Conservation (phyloP, 2,888 invertebrate species). For the Cataglyphis albicans region DNA sequence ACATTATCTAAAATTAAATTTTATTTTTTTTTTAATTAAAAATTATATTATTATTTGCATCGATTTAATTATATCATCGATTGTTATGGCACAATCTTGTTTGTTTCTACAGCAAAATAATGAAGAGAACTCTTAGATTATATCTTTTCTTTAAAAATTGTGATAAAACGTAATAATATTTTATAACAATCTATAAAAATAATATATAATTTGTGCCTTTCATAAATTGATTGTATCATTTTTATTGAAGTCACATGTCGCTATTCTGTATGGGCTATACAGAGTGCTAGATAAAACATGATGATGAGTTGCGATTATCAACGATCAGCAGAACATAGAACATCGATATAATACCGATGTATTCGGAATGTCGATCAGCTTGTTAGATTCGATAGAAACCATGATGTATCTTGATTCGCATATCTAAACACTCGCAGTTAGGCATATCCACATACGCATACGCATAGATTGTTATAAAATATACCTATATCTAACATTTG, state of each 20-base stretch:
- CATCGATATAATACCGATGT: slow-evolving; percentile 1
- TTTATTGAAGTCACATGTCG: neutral
- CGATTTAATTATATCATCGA: neutral
- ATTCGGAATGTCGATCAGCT: slow-evolving; percentile 22
- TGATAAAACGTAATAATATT: neutral
- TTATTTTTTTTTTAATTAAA: no score
- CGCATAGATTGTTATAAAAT: neutral
- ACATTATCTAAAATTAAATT: neutral
- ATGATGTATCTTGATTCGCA: slow-evolving; percentile 31
- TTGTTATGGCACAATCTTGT: neutral
- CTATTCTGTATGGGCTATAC: neutral
- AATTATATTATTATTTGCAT: neutral
- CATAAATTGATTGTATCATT: neutral
- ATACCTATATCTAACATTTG: neutral
- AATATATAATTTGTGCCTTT: neutral
- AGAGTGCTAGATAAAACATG: neutral
- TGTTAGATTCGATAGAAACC: slow-evolving; percentile 29
- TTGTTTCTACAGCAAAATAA: neutral
- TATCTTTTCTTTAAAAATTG: neutral
- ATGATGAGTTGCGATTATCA: slow-evolving; percentile 4
- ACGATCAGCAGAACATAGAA: slow-evolving; percentile 3
- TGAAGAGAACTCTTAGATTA: neutral
- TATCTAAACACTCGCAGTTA: slow-evolving; percentile 6
- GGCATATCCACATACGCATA: neutral
- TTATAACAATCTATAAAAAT: neutral